phyloP scores from a whole-genome alignment of 2,113 vertebrate species.

The Phylloscopus trochilus region DNA sequence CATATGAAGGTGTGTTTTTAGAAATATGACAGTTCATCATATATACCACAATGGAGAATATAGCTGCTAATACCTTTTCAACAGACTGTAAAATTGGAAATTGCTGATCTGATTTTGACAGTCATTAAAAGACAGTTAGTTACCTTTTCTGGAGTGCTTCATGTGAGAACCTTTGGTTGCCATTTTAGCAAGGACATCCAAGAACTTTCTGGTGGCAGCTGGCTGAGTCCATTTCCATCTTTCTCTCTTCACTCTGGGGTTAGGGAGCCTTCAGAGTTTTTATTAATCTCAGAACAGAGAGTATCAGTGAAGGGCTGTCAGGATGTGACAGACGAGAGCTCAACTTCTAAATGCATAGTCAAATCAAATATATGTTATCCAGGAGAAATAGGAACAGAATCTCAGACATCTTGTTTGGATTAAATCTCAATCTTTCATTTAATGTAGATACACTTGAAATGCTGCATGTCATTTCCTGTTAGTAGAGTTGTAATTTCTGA shows the following conservation, averaged over 20 bases:
- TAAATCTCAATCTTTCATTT: neutral
- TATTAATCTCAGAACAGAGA: neutral
- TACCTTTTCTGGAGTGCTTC: neutral
- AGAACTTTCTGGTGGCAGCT: neutral
- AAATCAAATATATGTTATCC: conserved; percentile 15
- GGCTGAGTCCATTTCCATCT: neutral
- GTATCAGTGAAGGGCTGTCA: neutral
- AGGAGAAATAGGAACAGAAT: neutral
- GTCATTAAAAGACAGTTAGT: neutral
- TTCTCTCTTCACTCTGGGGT: neutral
- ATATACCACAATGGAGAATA: neutral
- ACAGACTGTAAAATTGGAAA: neutral
- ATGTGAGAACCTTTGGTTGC: neutral
- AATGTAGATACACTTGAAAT: neutral
- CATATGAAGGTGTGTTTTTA: neutral
- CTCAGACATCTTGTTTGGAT: neutral
- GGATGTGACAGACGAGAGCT: neutral
- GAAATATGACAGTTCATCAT: neutral
- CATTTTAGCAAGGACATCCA: neutral
- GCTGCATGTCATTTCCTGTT: neutral
- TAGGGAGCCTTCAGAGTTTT: neutral
- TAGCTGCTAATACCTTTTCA: neutral
- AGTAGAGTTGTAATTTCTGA: neutral
- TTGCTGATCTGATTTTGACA: neutral
- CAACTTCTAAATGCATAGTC: neutral